Conservation (phyloP, 2,113 vertebrate species). For the Paedocypris sp. region DNA sequence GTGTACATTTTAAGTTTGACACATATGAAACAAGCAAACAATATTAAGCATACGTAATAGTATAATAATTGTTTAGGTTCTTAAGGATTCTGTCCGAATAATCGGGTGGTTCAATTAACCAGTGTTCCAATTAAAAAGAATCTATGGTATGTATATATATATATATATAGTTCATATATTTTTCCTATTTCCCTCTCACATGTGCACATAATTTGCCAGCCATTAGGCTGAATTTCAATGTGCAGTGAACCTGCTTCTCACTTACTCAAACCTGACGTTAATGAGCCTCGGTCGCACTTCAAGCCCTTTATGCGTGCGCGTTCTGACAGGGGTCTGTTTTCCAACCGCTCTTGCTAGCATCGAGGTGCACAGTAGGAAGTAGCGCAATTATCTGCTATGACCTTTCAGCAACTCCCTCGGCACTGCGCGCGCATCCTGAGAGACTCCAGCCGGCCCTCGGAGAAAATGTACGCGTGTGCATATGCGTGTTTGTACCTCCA, state of each 20-base stretch:
- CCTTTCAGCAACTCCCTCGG: conserved; percentile 26
- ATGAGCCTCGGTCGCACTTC: neutral
- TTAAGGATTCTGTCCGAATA: no score
- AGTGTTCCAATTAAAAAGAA: no score
- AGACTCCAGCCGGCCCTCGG: conserved; percentile 12
- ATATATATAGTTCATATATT: no score
- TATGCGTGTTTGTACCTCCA: conserved; percentile 7
- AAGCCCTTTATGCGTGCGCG: neutral
- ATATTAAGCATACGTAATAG: no score
- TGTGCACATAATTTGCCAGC: no score
- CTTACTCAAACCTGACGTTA: neutral
- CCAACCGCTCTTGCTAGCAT: neutral
- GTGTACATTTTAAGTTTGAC: no score
- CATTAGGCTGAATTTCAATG: no score
- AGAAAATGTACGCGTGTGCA: neutral
- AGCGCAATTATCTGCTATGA: conserved; percentile 25
- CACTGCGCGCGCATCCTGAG: conserved; percentile 1
- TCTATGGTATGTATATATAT: no score
- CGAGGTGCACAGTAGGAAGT: conserved; percentile 26
- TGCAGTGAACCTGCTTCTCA: neutral
- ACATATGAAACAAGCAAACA: no score
- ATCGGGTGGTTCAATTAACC: no score
- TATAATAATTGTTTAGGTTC: no score
- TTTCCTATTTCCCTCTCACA: no score
- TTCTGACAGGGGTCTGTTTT: neutral